Evolutionary conservation across 2,113 vertebrate species (phyloP), one percentile per base, ranked within the genome.

Genomic region (Clarias macrocephalus): DNA sequence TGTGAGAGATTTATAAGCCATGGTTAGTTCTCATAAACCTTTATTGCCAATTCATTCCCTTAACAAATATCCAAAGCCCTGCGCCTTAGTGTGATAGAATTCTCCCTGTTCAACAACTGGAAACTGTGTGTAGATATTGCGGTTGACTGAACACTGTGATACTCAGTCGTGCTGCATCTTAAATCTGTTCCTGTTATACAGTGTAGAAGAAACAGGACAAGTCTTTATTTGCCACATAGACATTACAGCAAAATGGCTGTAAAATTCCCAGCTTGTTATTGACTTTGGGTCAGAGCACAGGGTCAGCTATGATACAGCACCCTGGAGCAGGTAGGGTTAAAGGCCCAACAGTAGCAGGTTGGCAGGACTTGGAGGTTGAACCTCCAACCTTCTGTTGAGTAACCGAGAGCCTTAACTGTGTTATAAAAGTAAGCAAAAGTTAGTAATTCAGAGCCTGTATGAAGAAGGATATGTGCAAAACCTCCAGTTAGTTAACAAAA

Each of bases 111-210:
- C 23, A 21, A 42, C 42, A 25, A 6, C 21, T 13, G 75, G 57
- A 33, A 60, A 11, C 30, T 37, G 23, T 18, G 23, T 15, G 62
- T 63, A 65, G 62, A 66, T 52, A 28, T 62, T 54, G 62, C 66
- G 62, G 42, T 65, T 62, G 62, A 48, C 81, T 83, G 62, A 66
- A 83, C 81, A 83, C 81, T 83, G 81, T 83, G 81, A 65, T 65
- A 37, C 79, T 62, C 79, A 19, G 62, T 18, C 13, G 60, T 82
- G 80, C 80, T 23, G 3, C 21, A 83, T 25, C 1, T 15, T 3
- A 6, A 33, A 13, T 33, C 10, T 21, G 59, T 59, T 28, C 77
- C n/a, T 79, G 3, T 18, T 80, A 3, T 60, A 60, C 28, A 60
- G 2, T 10, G 28, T 62, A 48, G 48, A 48, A 48, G 48, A 48